Base-by-base conservation (phyloP, 2,888 invertebrate species). In the Hoplodrina blanda region DNA sequence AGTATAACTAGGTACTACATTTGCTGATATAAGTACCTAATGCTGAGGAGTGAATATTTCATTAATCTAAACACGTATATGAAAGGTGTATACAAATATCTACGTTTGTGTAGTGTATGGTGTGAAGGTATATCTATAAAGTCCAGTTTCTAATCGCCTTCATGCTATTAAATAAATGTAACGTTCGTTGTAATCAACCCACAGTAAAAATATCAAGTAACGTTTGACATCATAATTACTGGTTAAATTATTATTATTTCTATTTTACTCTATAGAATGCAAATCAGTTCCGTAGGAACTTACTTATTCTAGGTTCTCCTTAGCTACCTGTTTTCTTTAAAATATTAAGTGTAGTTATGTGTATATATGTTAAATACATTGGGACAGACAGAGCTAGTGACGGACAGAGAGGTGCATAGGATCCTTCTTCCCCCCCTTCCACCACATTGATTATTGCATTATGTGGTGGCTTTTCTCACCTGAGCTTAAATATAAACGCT, bases 121-220 rank as follows among this genome's bases (percentile, higher is more conserved):
- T 63, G 25, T 59, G 65, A 19, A 72, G 19, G 33, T 37, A n/a
- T 71, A 71, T 25, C 13, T n/a, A 53, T 52, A 20, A 59, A 73
- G 74, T 81, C 80, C 85, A 87, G 85, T 83, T 82, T 80, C 60
- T 70, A 78, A 75, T 78, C 68, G 64, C 57, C 62, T 74, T 41
- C 53, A 37, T 69, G 41, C 70, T 72, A 72, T 71, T 75, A 78
- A 72, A 73, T 75, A 62, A 76, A 76, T 70, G 15, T 65, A 89
- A 90, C 85, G 87, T 94, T 94, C 94, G 94, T 94, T 94, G 94
- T 94, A 85, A 83, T 84, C 79, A 94, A 94, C 94, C 94, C 93
- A 93, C 93, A 86, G 78, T 86, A 80, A 86, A 85, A 86, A 76
- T 79, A 73, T 77, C 33, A 73, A 84, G 81, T 84, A 82, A 83